These are phyloP conservation scores for Stenchaetothrips biformis DNA, from an alignment of 2,888 invertebrate species.

Conservation along the genomic window DNA sequence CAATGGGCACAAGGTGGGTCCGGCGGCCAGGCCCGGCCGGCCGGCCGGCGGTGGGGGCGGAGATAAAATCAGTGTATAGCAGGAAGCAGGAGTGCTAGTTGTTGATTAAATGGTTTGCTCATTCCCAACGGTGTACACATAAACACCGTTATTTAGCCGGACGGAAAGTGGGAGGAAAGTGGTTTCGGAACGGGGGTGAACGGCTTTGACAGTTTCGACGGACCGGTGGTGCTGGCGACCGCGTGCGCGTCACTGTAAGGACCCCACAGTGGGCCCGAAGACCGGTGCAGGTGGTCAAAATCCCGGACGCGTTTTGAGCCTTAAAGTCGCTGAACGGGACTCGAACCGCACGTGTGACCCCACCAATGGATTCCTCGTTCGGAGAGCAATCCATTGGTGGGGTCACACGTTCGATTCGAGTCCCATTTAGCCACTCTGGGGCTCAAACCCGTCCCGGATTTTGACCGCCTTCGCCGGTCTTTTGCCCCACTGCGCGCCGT, in stretches of 20 bases:
- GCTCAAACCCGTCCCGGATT: too few species aligned
- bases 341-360: too few species aligned
- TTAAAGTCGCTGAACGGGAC: too few species aligned
- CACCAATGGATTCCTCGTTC: too few species aligned
- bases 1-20: not conserved
- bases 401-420: too few species aligned
- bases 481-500: too few species aligned
- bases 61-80: conserved; percentile 25
- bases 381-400: too few species aligned
- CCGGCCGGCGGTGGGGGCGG: not conserved
- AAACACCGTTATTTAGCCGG: not conserved
- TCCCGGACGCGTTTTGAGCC: too few species aligned
- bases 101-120: conserved; percentile 16
- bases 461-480: too few species aligned
- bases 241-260: not conserved
- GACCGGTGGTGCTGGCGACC: not conserved
- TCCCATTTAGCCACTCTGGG: too few species aligned
- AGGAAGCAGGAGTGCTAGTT: conserved; percentile 14
- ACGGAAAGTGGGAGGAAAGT: not conserved
- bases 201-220: not conserved
- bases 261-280: not conserved
- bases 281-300: too few species aligned
- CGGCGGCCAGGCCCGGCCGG: too few species aligned
- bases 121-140: not conserved
- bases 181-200: not conserved